Percentiles rank a stretch among this genome's conserved stretches.
phyloP scores from a whole-genome alignment of 2,888 invertebrate genomes.

The Nomada lathburiana region DNA sequence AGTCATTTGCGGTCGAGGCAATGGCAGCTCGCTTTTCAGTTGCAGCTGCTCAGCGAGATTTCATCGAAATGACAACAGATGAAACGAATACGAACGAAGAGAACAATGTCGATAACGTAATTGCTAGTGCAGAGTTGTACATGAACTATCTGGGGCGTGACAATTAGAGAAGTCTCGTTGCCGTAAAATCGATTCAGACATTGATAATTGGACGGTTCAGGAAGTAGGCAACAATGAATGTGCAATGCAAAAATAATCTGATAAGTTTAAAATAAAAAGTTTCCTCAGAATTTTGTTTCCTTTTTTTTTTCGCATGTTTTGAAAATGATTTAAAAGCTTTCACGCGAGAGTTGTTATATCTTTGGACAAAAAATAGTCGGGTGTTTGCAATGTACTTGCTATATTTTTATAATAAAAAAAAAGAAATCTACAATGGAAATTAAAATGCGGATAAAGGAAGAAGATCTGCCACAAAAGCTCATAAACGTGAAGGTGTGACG shows the following conservation, averaged over 20 bases:
- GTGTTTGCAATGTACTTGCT: too few relatives aligned
- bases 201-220: neutral
- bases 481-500: neutral
- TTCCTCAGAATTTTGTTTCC: neutral
- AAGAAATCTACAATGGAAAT: too few relatives aligned
- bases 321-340: too few relatives aligned
- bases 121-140: constrained; percentile 17
- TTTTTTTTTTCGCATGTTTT: too few relatives aligned
- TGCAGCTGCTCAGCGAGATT: constrained; percentile 29
- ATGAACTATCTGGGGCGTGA: constrained; percentile 19
- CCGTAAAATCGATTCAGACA: constrained; percentile 21
- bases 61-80: constrained; percentile 31
- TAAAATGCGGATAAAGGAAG: too few relatives aligned
- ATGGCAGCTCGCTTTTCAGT: constrained; percentile 12
- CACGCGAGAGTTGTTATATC: too few relatives aligned
- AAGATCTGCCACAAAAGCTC: neutral
- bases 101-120: constrained; percentile 41
- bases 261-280: neutral
- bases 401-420: too few relatives aligned
- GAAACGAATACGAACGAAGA: constrained; percentile 22
- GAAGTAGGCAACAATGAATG: neutral
- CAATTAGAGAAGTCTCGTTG: constrained; percentile 35
- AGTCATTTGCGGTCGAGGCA: constrained; percentile 44
- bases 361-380: too few relatives aligned
- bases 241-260: neutral